Evolutionary conservation across 2,888 invertebrate genomes (phyloP).

Genomic region (Perizoma affinitatum): DNA sequence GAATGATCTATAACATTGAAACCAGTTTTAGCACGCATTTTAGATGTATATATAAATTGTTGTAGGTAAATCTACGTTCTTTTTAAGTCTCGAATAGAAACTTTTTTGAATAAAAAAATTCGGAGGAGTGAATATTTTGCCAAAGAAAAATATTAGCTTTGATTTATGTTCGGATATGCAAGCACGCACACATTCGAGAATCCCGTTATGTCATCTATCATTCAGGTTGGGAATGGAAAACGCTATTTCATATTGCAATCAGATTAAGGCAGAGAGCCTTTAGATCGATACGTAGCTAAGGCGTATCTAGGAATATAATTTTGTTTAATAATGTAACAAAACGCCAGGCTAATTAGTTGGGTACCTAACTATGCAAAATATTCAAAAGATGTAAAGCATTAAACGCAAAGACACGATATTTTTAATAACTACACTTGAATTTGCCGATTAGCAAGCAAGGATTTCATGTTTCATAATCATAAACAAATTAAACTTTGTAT

Average conservation of each 20-base stretch:
- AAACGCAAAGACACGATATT: conserved; percentile 10
- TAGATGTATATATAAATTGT: too few relatives aligned
- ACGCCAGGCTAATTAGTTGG: background rate
- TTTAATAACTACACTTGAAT: conserved; percentile 7
- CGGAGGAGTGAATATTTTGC: too few relatives aligned
- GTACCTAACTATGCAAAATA: conserved; percentile 3
- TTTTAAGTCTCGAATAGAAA: too few relatives aligned
- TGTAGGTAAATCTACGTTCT: background rate
- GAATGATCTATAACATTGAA: background rate
- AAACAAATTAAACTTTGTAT: conserved; percentile 54
- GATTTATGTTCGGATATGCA: conserved; percentile 29
- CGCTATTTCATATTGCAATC: conserved; percentile 35
- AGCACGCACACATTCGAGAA: conserved; percentile 23
- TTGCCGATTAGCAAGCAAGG: conserved; percentile 25
- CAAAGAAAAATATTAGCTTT: conserved; percentile 10
- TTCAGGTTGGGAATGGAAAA: conserved; percentile 33
- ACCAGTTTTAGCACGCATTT: background rate
- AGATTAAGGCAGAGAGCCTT: conserved; percentile 30
- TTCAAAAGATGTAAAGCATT: conserved; percentile 11
- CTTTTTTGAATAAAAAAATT: too few relatives aligned
- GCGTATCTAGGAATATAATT: too few relatives aligned
- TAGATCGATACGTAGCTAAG: too few relatives aligned
- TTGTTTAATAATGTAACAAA: background rate
- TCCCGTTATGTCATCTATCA: conserved; percentile 37
- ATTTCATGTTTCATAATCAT: conserved; percentile 46